A percentile compares a stretch with the other conserved stretches of the same genome.
phyloP scores from a whole-genome alignment of 2,797 vertebrate genomes.

The Onychomys torridus region DNA sequence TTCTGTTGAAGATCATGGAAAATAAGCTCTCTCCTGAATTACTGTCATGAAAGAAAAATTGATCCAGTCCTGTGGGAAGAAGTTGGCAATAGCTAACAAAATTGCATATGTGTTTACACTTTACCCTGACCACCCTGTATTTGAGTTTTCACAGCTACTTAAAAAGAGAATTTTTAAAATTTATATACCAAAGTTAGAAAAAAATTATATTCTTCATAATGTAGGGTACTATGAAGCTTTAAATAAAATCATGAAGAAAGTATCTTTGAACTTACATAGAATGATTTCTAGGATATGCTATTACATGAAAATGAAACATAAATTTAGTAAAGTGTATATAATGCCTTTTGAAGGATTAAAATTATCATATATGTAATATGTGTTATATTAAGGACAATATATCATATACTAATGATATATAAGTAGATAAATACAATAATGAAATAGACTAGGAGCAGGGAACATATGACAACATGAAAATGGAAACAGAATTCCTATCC shows the following conservation, averaged over 20 bases:
- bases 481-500: not conserved
- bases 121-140: not conserved
- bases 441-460: not conserved
- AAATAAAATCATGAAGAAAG: not conserved
- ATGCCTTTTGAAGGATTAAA: not conserved
- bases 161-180: conserved; percentile 4
- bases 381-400: not conserved
- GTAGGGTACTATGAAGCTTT: not conserved
- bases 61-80: not conserved
- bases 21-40: not conserved
- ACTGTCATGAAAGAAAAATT: not conserved
- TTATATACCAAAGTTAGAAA: not conserved
- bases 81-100: not conserved
- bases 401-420: no score
- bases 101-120: not conserved
- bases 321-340: not conserved
- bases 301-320: not conserved
- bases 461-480: not conserved
- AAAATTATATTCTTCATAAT: not conserved
- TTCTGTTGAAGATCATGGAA: not conserved
- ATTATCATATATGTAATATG: not conserved
- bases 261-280: not conserved
- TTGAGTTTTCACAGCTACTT: not conserved
- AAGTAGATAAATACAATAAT: not conserved
- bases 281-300: not conserved